Base-by-base conservation (phyloP, 1,140 invertebrate genomes). In the Ceratoteleas bidentatus region DNA sequence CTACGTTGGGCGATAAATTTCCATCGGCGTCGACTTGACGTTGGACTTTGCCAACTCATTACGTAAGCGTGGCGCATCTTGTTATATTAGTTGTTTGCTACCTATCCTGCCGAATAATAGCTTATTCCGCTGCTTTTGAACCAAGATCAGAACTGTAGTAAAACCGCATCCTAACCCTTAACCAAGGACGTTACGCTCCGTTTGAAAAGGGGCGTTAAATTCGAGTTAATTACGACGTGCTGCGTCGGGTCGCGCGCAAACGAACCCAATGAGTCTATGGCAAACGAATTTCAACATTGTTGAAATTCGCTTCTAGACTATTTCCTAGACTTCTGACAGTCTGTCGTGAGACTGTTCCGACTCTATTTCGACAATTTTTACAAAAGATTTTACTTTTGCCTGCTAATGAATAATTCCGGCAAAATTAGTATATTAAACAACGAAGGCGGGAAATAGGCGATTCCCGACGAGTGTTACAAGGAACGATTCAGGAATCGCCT, bases 81-180 rank as follows among this genome's bases (percentile, higher is more conserved):
- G 75, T 83, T 83, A 79, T 75, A 83, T 83, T 73, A 79, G 75
- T 83, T 83, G 81, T 79, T 83, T 83, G 81, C 70, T 79, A 69
- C 70, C 72, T 79, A 70, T 76, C 52, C 58, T 69, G 52, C 66
- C 81, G 75, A 83, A 79, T 79, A 79, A 79, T 78, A 74, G 81
- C 81, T 83, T 83, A 74, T 83, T 78, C 75, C 72, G 24, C 40
- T 82, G 68, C 80, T 77, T 75, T 77, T 77, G 68, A 82, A 45
- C 40, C 33, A 34, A 64, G 68, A 82, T 68, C 62, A 57, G 62
- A 77, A 77, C 62, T 73, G 56, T 34, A 64, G 68, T 72, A 52
- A 82, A 82, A 82, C 73, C 80, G 40, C 73, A 73, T 36, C 38
- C 52, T 72, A 60, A 60, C 66, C 73, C 60, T 56, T 61, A 61